These are phyloP conservation scores for Apodemus agrarius DNA, from an alignment of 2,797 vertebrate species.

Conservation along the genomic window DNA sequence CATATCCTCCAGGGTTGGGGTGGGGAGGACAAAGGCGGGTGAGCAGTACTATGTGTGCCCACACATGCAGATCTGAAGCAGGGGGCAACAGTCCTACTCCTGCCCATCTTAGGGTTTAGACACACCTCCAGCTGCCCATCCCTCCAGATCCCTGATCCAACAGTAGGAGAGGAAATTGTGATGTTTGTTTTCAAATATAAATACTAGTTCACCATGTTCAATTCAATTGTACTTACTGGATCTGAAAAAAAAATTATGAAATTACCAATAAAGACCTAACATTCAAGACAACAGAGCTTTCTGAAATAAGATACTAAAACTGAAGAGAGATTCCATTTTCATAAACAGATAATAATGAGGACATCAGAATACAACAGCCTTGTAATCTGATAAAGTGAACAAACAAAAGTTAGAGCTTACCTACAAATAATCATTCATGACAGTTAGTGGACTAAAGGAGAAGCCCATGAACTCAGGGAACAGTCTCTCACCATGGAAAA, in stretches of 20 bases:
- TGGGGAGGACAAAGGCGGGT: background rate
- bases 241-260: background rate
- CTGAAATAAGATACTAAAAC: background rate
- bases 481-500: background rate
- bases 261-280: background rate
- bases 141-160: background rate
- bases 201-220: background rate
- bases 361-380: background rate
- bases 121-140: background rate
- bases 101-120: background rate
- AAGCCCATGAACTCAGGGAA: background rate
- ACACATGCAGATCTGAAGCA: background rate
- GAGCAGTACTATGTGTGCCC: background rate
- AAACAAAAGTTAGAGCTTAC: background rate
- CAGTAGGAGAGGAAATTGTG: background rate
- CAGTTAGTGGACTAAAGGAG: background rate
- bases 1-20: background rate
- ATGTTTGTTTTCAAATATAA: background rate
- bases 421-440: background rate
- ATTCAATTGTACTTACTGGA: background rate
- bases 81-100: background rate
- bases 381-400: background rate
- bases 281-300: background rate
- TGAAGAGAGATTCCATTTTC: background rate
- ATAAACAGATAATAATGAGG: background rate